phyloP scores from a whole-genome alignment of 1,140 invertebrate genomes.

The Cherax destructor region DNA sequence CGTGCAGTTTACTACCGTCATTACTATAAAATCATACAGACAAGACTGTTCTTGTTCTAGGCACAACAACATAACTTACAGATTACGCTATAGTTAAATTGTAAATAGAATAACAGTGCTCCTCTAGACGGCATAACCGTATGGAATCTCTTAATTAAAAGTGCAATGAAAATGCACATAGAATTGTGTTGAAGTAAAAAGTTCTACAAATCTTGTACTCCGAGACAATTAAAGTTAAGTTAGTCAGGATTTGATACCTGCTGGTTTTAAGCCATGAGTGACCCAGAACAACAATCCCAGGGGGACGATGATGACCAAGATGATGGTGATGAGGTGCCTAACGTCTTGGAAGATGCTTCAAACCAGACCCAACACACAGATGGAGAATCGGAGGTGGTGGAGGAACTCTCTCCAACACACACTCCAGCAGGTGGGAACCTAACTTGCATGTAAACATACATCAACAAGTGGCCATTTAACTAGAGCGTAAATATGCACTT shows the following conservation, averaged over 20 bases:
- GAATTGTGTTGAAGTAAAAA: not conserved
- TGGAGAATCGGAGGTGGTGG: not conserved
- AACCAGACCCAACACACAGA: not conserved
- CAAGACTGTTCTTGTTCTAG: not conserved
- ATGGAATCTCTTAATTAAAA: not conserved
- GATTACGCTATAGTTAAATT: no score
- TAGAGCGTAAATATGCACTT: no score
- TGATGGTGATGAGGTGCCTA: not conserved
- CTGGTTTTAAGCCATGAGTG: not conserved
- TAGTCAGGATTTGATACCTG: not conserved
- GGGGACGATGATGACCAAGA: not conserved
- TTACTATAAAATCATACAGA: not conserved
- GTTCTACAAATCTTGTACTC: not conserved
- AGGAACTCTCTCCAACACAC: not conserved
- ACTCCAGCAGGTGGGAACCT: not conserved
- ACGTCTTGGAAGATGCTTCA: not conserved
- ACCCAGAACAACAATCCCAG: not conserved
- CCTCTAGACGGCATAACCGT: no score
- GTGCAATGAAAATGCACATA: not conserved
- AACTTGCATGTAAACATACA: no score
- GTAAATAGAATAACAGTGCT: no score
- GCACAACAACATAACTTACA: no score
- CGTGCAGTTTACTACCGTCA: not conserved
- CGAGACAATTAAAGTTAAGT: not conserved
- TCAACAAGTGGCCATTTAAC: no score